phyloP scores from a whole-genome alignment of 2,888 invertebrate genomes.

The Agrochola circellaris region DNA sequence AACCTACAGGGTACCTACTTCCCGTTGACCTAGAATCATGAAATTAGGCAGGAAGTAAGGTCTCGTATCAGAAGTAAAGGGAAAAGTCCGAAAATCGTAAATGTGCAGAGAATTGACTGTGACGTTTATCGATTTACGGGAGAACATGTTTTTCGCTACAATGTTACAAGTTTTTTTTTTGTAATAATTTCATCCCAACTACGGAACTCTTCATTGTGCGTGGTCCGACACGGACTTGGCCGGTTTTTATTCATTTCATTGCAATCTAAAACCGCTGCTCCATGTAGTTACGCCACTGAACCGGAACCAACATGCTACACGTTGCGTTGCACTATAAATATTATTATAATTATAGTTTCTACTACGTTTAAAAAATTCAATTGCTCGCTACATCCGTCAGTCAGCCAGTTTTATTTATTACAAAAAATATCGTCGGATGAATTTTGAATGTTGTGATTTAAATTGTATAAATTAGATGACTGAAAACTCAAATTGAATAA shows the following conservation, averaged over 20 bases:
- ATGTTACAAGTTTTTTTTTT: no score
- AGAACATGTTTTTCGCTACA: no score
- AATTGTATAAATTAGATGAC: constrained; percentile 4
- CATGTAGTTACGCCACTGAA: constrained; percentile 37
- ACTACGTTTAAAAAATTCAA: constrained; percentile 25
- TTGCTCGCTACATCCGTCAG: constrained; percentile 11
- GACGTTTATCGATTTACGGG: no score
- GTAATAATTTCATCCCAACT: no score
- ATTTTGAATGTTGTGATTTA: constrained; percentile 11
- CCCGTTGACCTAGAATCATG: no score
- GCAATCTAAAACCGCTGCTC: constrained; percentile 14
- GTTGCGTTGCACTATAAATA: constrained; percentile 38
- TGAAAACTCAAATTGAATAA: neutral
- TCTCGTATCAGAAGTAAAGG: no score
- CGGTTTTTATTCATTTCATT: constrained; percentile 3
- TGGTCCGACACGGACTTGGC: no score
- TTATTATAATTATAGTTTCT: constrained; percentile 32
- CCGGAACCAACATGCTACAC: constrained; percentile 28
- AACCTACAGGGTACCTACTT: no score
- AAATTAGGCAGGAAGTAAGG: no score
- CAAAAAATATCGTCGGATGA: neutral
- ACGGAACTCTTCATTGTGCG: no score
- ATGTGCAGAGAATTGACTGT: no score
- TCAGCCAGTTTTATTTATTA: constrained; percentile 5
- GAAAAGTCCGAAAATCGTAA: no score